phyloP scores from a whole-genome alignment of 2,113 vertebrate species.

The Chaetodon auriga region DNA sequence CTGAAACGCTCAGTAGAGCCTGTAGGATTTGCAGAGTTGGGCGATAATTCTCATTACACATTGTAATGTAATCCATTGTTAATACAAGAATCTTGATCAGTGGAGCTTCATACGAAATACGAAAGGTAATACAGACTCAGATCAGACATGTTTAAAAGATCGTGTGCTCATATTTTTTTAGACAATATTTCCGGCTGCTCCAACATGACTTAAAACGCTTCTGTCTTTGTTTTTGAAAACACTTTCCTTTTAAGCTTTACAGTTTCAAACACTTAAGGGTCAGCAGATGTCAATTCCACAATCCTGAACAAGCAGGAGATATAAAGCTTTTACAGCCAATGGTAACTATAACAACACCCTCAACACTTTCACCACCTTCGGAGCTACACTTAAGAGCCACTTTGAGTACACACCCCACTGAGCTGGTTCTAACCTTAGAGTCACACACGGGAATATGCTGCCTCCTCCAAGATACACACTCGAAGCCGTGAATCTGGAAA shows the following conservation, averaged over 20 bases:
- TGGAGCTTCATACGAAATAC: not conserved
- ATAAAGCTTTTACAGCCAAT: slow-evolving; percentile 37
- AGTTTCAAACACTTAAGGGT: not conserved
- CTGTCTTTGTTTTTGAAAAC: not conserved
- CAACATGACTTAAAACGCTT: not conserved
- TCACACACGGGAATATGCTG: slow-evolving; percentile 25
- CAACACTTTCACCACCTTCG: slow-evolving; percentile 39
- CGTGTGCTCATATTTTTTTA: too few relatives aligned
- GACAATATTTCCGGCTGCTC: too few relatives aligned
- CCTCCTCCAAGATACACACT: slow-evolving; percentile 31
- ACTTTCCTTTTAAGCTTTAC: not conserved
- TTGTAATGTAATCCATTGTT: too few relatives aligned
- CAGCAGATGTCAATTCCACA: slow-evolving; percentile 18
- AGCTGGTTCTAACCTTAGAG: slow-evolving; percentile 14
- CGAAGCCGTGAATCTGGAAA: slow-evolving; percentile 45
- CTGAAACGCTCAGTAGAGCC: not conserved
- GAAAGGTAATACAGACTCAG: too few relatives aligned
- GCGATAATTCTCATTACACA: not conserved
- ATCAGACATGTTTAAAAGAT: too few relatives aligned
- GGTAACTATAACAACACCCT: slow-evolving; percentile 37
- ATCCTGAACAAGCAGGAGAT: slow-evolving; percentile 3
- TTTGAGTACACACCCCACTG: slow-evolving; percentile 35
- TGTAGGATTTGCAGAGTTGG: not conserved
- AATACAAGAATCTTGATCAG: not conserved
- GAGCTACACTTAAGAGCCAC: slow-evolving; percentile 41